These are phyloP conservation scores for Lutraria rhynchaena DNA, from an alignment of 1,140 invertebrate species.

Conservation along the genomic window DNA sequence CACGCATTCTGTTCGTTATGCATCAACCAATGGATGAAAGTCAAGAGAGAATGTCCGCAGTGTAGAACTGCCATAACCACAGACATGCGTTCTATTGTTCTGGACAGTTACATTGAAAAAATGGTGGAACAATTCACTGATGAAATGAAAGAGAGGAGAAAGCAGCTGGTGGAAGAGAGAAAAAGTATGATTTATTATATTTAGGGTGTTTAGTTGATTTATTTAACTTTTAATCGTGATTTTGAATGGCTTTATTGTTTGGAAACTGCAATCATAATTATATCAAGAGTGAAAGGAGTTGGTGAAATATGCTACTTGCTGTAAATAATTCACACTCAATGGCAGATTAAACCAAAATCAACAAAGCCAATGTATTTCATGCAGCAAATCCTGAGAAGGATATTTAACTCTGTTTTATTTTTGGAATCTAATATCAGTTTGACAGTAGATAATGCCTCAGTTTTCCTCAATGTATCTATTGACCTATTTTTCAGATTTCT, in stretches of 20 bases:
- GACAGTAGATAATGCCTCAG: too few species aligned
- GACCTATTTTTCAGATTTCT: background rate
- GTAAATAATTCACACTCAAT: background rate
- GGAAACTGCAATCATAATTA: background rate
- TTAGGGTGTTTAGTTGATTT: background rate
- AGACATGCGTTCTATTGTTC: slow-evolving; percentile 78
- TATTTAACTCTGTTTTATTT: too few species aligned
- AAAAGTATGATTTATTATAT: slow-evolving; percentile 70
- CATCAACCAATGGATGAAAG: slow-evolving; percentile 88
- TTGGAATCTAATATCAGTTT: too few species aligned
- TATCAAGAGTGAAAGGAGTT: background rate
- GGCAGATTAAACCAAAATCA: too few species aligned
- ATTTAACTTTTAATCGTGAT: background rate
- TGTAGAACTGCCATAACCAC: slow-evolving; percentile 84
- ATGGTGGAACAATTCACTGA: slow-evolving; percentile 84
- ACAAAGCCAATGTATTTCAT: too few species aligned
- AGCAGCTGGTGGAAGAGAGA: slow-evolving; percentile 68
- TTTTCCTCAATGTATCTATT: too few species aligned
- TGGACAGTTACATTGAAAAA: slow-evolving; percentile 85
- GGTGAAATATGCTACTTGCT: background rate
- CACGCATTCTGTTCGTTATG: slow-evolving; percentile 91
- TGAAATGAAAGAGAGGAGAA: slow-evolving; percentile 74
- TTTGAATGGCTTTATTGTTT: background rate
- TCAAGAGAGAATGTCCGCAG: slow-evolving; percentile 88
- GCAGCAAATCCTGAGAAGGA: too few species aligned